Base-by-base conservation (phyloP, 2,888 invertebrate species). In the Conchocele bisecta region DNA sequence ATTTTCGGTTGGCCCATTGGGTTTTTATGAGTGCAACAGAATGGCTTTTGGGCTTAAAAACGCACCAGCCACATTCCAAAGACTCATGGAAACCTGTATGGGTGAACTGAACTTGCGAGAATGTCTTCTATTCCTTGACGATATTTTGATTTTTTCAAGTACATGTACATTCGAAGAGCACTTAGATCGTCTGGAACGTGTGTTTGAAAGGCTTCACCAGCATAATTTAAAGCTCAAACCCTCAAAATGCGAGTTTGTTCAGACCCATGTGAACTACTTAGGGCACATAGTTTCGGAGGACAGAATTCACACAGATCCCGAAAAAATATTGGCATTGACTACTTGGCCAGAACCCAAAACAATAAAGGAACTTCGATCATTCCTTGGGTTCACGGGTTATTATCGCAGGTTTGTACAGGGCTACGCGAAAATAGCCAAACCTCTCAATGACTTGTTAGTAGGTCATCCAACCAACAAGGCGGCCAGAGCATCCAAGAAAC, bases 41-140 rank as follows among this genome's bases (percentile, higher is more conserved):
- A 51, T 87, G 41, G 80, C 83, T 1, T 84, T 84, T 39, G 86
- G 86, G 3, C 44, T 87, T n/a, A 46, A 64, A 0, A 83, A 73
- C 2, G 73, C 77, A 15, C 81, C 80, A 1, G 79, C 84, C 0
- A 71, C 74, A 2, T 87, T 85, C 48, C 80, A 86, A 50, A 44
- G 75, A 17, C 35, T 71, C 1, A 66, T 64, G 63, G 70, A 64
- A 33, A 37, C 28, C 15, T 57, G 57, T 28, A 57, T 64, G 64
- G 63, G 51, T 2, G 60, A 61, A 11, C 35, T 67, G 33, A 33
- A 61, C 37, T 29, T 67, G 9, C 17, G 22, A 13, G 60, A 67
- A 15, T 60, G 60, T 42, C 51, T 67, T 1, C 26, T 67, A 13
- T 60, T 50, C 22, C 1, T 66, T 9, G 66, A 66, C 26, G 66